These are phyloP conservation scores for Merluccius polli DNA, from an alignment of 2,797 vertebrate genomes.

Conservation along the genomic window DNA sequence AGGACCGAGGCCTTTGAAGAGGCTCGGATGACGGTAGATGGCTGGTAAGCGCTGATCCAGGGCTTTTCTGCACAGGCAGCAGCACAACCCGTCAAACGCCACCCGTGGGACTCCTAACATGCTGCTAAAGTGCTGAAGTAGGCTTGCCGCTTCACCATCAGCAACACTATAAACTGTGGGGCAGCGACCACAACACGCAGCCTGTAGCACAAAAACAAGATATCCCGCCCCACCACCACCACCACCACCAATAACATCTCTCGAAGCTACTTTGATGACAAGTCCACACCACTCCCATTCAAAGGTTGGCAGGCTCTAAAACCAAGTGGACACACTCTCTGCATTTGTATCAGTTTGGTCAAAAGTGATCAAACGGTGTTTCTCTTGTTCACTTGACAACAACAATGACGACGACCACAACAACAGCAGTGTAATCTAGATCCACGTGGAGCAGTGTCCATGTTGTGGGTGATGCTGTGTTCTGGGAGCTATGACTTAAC, in stretches of 20 bases:
- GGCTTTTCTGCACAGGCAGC: slow-evolving; percentile 34
- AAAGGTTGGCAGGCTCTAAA: neutral
- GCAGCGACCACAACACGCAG: neutral
- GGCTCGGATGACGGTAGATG: slow-evolving; percentile 33
- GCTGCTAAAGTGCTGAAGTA: slow-evolving; percentile 49
- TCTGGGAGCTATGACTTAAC: neutral
- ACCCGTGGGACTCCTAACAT: slow-evolving; percentile 40
- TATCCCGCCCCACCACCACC: neutral
- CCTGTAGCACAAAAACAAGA: neutral
- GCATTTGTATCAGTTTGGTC: too few relatives aligned
- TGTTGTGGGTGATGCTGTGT: too few relatives aligned
- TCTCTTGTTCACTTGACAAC: too few relatives aligned
- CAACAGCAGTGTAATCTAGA: too few relatives aligned
- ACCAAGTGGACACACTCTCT: too few relatives aligned
- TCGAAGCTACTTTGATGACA: neutral
- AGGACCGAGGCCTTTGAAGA: slow-evolving; percentile 31
- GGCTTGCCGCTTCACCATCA: slow-evolving; percentile 33
- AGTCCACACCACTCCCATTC: neutral
- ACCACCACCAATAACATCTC: neutral
- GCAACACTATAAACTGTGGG: neutral
- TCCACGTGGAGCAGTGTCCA: too few relatives aligned
- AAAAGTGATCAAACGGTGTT: too few relatives aligned
- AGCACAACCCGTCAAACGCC: slow-evolving; percentile 30
- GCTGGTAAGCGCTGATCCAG: slow-evolving; percentile 15
- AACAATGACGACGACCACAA: too few relatives aligned